Evolutionary conservation across 2,888 invertebrate genomes (phyloP).

Genomic region (Epistrophe eligans): DNA sequence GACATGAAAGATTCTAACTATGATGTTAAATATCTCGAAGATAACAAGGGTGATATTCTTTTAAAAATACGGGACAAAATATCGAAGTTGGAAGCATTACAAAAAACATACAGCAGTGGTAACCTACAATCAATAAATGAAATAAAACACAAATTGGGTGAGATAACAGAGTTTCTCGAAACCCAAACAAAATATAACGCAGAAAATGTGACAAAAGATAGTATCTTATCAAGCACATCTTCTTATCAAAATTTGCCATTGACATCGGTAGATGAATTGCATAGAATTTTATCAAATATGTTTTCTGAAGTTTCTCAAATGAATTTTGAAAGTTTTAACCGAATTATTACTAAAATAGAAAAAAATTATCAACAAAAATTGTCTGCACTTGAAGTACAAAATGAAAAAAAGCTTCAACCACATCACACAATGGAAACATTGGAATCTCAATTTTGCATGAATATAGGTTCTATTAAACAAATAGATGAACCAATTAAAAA

Average conservation of each 20-base stretch:
- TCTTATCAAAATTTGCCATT: not conserved
- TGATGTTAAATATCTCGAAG: not conserved
- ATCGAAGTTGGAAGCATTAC: slow-evolving; percentile 32
- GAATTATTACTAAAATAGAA: slow-evolving; percentile 63
- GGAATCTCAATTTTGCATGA: not conserved
- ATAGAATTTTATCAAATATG: slow-evolving; percentile 34
- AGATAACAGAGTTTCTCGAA: slow-evolving; percentile 31
- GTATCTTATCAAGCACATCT: slow-evolving; percentile 3
- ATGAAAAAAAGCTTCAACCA: not conserved
- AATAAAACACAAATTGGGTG: slow-evolving; percentile 36
- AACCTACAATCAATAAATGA: slow-evolving; percentile 43
- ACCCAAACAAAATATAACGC: not conserved
- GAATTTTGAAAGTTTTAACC: slow-evolving; percentile 60
- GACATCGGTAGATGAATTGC: slow-evolving; percentile 26
- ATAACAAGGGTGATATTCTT: slow-evolving; percentile 13
- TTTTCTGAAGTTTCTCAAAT: slow-evolving; percentile 28
- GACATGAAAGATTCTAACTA: not conserved
- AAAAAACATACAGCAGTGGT: slow-evolving; percentile 19
- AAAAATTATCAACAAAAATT: slow-evolving; percentile 52
- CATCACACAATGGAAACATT: not conserved
- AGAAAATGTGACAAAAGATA: slow-evolving; percentile 20
- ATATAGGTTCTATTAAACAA: not conserved
- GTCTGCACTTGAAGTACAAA: not conserved
- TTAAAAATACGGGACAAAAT: slow-evolving; percentile 45
- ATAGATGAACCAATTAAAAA: not conserved